Conservation (phyloP, 2,113 vertebrate genomes). For the Maccullochella peelii region DNA sequence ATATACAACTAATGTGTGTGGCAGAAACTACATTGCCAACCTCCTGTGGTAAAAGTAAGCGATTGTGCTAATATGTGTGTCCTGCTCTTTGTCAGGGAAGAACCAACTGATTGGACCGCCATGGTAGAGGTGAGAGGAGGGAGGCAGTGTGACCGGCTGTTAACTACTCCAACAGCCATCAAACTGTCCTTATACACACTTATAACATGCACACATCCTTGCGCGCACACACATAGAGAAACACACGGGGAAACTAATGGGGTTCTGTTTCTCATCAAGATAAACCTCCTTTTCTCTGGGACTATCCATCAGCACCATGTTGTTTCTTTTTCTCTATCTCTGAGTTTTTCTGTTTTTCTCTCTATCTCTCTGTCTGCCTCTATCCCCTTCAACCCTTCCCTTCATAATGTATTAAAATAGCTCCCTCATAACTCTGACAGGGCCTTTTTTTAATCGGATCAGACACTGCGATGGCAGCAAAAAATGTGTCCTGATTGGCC, state of each 20-base stretch:
- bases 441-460: slow-evolving; percentile 42
- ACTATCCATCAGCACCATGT: slow-evolving; percentile 18
- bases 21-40: background rate
- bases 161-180: slow-evolving; percentile 63
- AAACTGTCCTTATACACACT: slow-evolving; percentile 60
- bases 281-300: slow-evolving; percentile 38
- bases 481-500: slow-evolving; percentile 62
- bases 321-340: slow-evolving; percentile 31
- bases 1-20: background rate
- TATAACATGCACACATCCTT: slow-evolving; percentile 44
- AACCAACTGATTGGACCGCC: slow-evolving; percentile 52
- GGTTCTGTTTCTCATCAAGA: slow-evolving; percentile 76
- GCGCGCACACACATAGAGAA: background rate
- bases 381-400: slow-evolving; percentile 37
- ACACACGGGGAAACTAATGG: slow-evolving; percentile 35
- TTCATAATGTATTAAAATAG: slow-evolving; percentile 41
- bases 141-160: slow-evolving; percentile 38
- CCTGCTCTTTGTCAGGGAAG: slow-evolving; percentile 58
- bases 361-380: background rate
- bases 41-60: slow-evolving; percentile 35
- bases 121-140: slow-evolving; percentile 55
- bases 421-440: slow-evolving; percentile 25
- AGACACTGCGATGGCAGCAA: slow-evolving; percentile 47
- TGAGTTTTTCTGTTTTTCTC: slow-evolving; percentile 6
- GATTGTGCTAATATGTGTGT: slow-evolving; percentile 46